phyloP scores from a whole-genome alignment of 2,113 vertebrate species.

The Pangasianodon gigas region DNA sequence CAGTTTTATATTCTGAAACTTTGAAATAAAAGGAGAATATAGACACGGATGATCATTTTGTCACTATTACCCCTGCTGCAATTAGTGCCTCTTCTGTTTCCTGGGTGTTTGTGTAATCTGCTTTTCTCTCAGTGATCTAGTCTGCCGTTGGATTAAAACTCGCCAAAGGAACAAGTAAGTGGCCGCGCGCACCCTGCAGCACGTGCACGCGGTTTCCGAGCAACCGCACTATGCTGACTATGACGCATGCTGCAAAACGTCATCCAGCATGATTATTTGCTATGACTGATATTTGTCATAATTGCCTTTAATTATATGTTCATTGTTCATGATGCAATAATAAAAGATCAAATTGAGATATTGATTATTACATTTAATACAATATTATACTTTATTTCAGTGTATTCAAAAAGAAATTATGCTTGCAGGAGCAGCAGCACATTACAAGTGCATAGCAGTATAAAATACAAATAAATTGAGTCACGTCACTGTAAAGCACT shows the following conservation, averaged over 20 bases:
- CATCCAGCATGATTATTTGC: neutral
- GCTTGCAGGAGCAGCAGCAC: neutral
- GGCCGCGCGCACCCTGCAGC: neutral
- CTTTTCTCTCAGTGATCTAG: neutral
- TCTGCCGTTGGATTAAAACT: neutral
- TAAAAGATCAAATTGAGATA: no score
- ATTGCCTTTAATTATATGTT: no score
- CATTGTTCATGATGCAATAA: no score
- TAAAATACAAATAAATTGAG: neutral
- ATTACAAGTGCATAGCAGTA: neutral
- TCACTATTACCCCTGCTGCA: neutral
- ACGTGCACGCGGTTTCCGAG: neutral
- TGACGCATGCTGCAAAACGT: neutral
- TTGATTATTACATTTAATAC: neutral
- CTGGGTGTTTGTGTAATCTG: neutral
- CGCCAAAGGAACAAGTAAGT: neutral
- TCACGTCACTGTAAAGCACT: neutral
- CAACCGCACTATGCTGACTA: neutral
- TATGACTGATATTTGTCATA: no score
- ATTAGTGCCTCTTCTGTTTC: neutral
- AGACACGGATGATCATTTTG: neutral
- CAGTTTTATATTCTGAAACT: neutral
- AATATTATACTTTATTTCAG: neutral
- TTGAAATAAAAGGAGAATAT: neutral
- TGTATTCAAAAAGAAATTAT: neutral